Evolutionary conservation across 2,113 vertebrate species (phyloP).

Genomic region (Tringa solitaria): DNA sequence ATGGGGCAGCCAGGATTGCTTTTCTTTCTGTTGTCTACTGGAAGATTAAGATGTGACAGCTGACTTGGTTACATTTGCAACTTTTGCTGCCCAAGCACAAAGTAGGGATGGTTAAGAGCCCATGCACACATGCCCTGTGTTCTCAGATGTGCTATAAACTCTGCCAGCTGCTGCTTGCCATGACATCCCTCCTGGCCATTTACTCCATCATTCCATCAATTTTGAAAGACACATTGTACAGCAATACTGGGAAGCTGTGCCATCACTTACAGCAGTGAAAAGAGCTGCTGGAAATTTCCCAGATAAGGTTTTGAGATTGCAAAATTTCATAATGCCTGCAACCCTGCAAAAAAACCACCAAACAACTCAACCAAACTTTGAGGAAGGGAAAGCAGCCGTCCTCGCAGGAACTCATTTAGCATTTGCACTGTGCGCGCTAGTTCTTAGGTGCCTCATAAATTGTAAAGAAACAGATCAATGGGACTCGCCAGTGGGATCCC

Average conservation of each 20-base stretch:
- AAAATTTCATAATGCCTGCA: neutral
- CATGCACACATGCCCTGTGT: neutral
- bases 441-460: neutral
- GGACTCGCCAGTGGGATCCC: neutral
- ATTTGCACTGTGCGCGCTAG: neutral
- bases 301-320: neutral
- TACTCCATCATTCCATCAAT: neutral
- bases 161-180: neutral
- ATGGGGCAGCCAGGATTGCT: neutral
- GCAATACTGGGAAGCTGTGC: neutral
- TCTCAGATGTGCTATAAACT: neutral
- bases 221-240: neutral
- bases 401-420: neutral
- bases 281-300: neutral
- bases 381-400: neutral
- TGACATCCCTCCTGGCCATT: neutral
- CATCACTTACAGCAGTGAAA: neutral
- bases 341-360: neutral
- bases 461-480: neutral
- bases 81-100: neutral
- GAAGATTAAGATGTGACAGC: neutral
- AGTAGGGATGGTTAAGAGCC: neutral
- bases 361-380: neutral
- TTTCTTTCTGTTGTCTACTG: neutral
- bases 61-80: neutral